phyloP scores from a whole-genome alignment of 2,888 invertebrate genomes.

The Aporophyla nigra region DNA sequence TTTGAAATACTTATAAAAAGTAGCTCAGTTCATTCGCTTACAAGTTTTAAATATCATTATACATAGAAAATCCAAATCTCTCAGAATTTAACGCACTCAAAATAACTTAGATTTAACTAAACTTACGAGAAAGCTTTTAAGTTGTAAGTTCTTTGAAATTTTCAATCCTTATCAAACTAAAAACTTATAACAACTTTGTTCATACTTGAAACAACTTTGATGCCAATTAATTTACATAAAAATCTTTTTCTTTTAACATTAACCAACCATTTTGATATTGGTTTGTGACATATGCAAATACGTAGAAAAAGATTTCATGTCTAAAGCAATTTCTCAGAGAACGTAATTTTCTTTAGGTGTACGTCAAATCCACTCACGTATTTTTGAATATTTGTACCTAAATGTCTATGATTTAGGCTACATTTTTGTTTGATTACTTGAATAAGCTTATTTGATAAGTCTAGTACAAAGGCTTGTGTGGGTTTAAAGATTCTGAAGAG shows the following conservation, averaged over 20 bases:
- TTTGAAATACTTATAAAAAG: background rate
- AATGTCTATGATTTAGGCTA: background rate
- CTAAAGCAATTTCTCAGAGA: slow-evolving; percentile 3
- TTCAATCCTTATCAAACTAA: background rate
- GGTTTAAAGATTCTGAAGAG: background rate
- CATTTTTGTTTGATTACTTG: too few species aligned
- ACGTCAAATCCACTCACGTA: background rate
- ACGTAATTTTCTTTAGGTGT: background rate
- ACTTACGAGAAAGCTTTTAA: background rate
- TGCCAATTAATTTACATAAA: slow-evolving; percentile 2
- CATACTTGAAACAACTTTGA: slow-evolving; percentile 19
- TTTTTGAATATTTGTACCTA: slow-evolving; percentile 1
- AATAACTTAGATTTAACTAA: slow-evolving; percentile 14
- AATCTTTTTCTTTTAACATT: background rate
- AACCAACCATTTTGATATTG: background rate
- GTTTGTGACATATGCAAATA: slow-evolving; percentile 1
- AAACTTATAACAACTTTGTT: slow-evolving; percentile 26
- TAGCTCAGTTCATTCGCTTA: slow-evolving; percentile 5
- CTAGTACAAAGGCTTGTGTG: too few species aligned
- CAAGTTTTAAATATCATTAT: slow-evolving; percentile 26
- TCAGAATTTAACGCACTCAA: background rate
- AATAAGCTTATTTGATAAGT: too few species aligned
- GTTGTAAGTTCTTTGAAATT: slow-evolving; percentile 28
- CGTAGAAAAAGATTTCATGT: slow-evolving; percentile 12
- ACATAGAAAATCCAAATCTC: slow-evolving; percentile 14